phyloP scores from a whole-genome alignment of 2,113 vertebrate genomes.

The Furnarius figulus region DNA sequence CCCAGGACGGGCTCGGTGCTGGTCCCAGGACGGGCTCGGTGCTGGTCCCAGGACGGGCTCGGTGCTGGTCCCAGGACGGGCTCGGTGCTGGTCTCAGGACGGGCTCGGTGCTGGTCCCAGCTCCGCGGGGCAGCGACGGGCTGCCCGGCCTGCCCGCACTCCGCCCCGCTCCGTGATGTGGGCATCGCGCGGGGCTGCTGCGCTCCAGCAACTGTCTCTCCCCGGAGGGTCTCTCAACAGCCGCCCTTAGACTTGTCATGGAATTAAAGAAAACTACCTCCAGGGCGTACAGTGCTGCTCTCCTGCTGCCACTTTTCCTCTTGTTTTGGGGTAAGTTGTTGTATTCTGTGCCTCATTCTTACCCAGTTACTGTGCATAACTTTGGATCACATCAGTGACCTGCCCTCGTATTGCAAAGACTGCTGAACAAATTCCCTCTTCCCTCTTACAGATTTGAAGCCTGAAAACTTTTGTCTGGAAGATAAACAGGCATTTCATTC shows the following conservation, averaged over 20 bases:
- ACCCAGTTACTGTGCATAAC: not conserved
- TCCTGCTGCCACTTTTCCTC: conserved; percentile 77
- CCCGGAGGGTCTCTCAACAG: not conserved
- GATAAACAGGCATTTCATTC: not conserved
- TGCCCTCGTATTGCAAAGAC: not conserved
- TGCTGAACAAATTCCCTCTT: not conserved
- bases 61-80: no score
- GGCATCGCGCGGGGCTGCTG: not conserved
- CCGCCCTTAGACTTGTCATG: conserved; percentile 65
- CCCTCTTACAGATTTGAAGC: not conserved
- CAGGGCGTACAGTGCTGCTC: conserved; percentile 58
- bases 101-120: not conserved
- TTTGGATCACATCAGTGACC: not conserved
- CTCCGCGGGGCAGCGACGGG: not conserved
- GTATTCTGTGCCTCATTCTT: not conserved
- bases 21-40: not conserved
- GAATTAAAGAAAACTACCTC: conserved; percentile 65
- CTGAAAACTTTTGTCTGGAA: not conserved
- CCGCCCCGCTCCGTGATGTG: not conserved
- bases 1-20: not conserved
- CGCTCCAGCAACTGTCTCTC: not conserved
- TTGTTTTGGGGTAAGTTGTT: conserved; percentile 68
- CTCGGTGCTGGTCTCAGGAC: no score
- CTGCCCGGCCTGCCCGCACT: not conserved
- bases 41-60: not conserved